Conservation (phyloP, 2,113 vertebrate genomes). For the Agapornis roseicollis region DNA sequence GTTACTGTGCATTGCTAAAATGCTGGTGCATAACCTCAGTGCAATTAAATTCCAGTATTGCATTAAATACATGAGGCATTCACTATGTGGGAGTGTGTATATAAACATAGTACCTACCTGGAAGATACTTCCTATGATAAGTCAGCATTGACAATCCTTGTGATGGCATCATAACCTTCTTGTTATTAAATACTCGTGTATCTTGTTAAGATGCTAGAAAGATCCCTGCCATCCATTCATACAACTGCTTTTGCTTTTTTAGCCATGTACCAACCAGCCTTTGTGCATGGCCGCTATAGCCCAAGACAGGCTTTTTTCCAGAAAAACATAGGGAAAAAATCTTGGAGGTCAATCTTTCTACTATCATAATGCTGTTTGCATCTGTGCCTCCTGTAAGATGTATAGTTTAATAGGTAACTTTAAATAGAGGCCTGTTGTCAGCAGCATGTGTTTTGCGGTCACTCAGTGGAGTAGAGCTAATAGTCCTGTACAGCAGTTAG, state of each 20-base stretch:
- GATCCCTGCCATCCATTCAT: neutral
- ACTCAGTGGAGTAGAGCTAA: neutral
- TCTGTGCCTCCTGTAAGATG: neutral
- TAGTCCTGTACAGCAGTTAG: neutral
- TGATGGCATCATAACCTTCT: neutral
- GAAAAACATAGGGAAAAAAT: neutral
- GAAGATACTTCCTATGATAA: neutral
- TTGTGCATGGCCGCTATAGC: neutral
- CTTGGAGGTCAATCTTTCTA: neutral
- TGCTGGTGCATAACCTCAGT: neutral
- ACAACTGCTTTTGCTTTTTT: neutral
- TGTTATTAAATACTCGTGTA: neutral
- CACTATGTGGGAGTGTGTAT: neutral
- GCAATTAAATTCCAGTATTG: neutral
- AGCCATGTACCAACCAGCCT: no score
- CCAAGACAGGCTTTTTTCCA: neutral
- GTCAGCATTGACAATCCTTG: neutral
- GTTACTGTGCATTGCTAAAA: neutral
- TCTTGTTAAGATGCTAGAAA: neutral
- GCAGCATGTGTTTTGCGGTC: neutral
- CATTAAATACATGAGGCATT: neutral
- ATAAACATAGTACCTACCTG: constrained; percentile 31
- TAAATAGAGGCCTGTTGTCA: neutral
- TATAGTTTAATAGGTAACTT: neutral
- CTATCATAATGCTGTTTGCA: neutral